Evolutionary conservation across 2,797 vertebrate species (phyloP), one percentile per base, ranked within the genome.

Genomic region (Gymnothorax reevesii): DNA sequence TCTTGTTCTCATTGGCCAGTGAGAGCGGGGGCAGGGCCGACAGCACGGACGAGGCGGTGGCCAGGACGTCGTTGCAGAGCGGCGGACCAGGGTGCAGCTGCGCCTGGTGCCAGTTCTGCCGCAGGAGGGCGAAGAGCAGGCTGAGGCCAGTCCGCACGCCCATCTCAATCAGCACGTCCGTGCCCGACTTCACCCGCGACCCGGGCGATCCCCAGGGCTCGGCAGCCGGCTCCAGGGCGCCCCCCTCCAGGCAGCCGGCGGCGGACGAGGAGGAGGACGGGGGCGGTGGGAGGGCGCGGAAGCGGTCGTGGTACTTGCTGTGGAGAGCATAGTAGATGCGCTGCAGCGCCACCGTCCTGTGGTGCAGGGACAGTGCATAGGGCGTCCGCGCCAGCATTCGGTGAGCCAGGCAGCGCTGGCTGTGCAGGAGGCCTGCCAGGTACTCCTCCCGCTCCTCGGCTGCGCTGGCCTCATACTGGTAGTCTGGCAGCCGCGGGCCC

Each of bases 151-250:
- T 97, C 88, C 96, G 94, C 85, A 97, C 96, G 0, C 96, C 96
- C 96, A 97, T 97, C 91, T 97, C 96, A 55, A 97, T 97, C 85
- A 97, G 93, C 88, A 96, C 96, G 27, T 97, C 96, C 0, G 95
- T 96, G 57, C 96, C 95, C 0, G 95, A 95, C 89, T 95, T 95
- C 49, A 92, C 91, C 87, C 94, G 94, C 73, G 92, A 90, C 7
- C 91, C 93, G 15, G 91, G 86, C 64, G 91, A 89, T 42, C 33
- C 33, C 89, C 94, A 94, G n/a, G 92, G 89, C 73, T 96, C 93
- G 0, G 94, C 93, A 86, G 93, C 88, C 22, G 93, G 91, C 87
- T 95, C 95, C 25, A 94, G 89, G 87, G 93, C 90, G 20, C 95
- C 95, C 66, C 93, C 92, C 52, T 96, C 95, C 33, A 42, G 33